phyloP scores from a whole-genome alignment of 2,797 vertebrate species.

The Graptemys geographica region DNA sequence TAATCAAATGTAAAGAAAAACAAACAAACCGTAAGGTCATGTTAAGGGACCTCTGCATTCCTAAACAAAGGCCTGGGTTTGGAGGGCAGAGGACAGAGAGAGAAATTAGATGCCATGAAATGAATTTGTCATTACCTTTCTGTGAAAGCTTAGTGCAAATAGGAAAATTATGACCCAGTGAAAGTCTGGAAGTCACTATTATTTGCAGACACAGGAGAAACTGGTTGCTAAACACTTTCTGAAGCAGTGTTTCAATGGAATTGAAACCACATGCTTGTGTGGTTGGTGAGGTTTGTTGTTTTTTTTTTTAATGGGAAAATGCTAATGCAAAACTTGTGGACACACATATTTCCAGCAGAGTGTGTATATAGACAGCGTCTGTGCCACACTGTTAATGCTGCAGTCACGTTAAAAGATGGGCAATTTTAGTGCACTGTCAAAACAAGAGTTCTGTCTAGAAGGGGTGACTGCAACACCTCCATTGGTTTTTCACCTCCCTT shows the following conservation, averaged over 20 bases:
- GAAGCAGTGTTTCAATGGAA: constrained; percentile 60
- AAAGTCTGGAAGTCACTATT: constrained; percentile 65
- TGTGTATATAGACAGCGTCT: fast-evolving
- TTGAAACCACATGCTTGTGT: constrained; percentile 67
- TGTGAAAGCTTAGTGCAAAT: fast-evolving
- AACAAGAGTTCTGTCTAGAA: background rate
- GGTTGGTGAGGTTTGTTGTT: constrained; percentile 23
- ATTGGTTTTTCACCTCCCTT: background rate
- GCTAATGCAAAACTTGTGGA: constrained; percentile 63
- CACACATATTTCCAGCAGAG: constrained; percentile 34
- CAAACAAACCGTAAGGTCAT: too few species aligned
- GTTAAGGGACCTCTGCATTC: too few species aligned
- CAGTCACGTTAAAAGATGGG: background rate
- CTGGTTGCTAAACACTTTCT: constrained; percentile 58
- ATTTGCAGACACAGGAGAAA: constrained; percentile 62
- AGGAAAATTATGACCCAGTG: constrained; percentile 25
- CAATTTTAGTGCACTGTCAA: background rate
- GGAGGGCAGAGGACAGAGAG: background rate
- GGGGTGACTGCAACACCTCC: background rate
- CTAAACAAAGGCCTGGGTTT: background rate
- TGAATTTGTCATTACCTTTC: background rate
- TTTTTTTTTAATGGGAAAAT: constrained; percentile 35
- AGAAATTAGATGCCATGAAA: background rate
- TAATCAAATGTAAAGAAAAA: background rate
- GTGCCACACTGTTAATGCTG: background rate